These are phyloP conservation scores for Kryptolebias marmoratus DNA, from an alignment of 2,113 vertebrate genomes.

Conservation along the genomic window DNA sequence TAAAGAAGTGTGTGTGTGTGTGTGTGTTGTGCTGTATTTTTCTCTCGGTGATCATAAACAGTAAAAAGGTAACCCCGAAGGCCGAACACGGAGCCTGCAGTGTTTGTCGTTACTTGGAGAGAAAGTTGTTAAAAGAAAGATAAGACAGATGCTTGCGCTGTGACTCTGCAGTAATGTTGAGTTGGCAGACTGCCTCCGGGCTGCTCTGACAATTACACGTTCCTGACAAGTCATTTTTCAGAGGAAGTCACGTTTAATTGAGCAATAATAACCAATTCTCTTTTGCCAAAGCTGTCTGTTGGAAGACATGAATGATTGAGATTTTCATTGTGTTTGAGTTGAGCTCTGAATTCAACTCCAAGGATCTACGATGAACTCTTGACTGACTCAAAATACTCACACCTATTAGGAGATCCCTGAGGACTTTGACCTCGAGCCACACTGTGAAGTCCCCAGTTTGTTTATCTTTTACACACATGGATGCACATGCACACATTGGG, in stretches of 20 bases:
- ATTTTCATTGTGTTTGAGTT: constrained; percentile 12
- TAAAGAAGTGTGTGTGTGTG: neutral
- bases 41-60: constrained; percentile 1
- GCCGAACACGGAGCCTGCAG: neutral
- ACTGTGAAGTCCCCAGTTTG: neutral
- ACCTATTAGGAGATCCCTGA: neutral
- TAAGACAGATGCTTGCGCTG: constrained; percentile 34
- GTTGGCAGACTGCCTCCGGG: constrained; percentile 48
- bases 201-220: constrained; percentile 43
- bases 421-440: constrained; percentile 3
- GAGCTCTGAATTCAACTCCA: constrained; percentile 1
- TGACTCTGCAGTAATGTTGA: constrained; percentile 24
- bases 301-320: constrained; percentile 2
- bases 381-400: neutral
- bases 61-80: constrained; percentile 4
- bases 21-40: neutral
- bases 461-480: constrained; percentile 7
- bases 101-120: constrained; percentile 4
- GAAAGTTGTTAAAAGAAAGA: constrained; percentile 21
- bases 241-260: constrained; percentile 30
- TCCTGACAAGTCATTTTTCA: constrained; percentile 48
- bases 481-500: neutral
- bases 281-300: constrained; percentile 24
- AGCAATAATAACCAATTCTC: constrained; percentile 31
- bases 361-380: constrained; percentile 9